These are phyloP conservation scores for Himalopsyche tibetana DNA, from an alignment of 2,888 invertebrate genomes.

Conservation along the genomic window DNA sequence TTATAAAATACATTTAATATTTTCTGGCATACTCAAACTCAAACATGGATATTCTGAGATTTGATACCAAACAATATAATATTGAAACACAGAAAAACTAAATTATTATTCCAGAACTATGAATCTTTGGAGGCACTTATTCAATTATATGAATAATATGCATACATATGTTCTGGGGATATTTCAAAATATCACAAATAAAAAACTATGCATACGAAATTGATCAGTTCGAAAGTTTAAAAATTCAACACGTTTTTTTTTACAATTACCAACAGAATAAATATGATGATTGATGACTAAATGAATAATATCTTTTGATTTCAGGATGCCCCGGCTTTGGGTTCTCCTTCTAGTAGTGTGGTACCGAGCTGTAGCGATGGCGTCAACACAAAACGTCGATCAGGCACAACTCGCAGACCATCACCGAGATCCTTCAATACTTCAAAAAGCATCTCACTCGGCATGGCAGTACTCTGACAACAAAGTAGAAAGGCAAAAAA, in stretches of 20 bases:
- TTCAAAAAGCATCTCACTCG: not conserved
- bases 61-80: too few relatives aligned
- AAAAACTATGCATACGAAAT: too few relatives aligned
- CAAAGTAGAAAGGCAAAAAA: not conserved
- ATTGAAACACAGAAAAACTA: too few relatives aligned
- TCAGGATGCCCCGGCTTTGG: conserved; percentile 63
- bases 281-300: not conserved
- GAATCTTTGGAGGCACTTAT: too few relatives aligned
- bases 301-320: conserved; percentile 38
- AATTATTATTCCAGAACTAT: too few relatives aligned
- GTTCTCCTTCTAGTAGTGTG: conserved; percentile 59
- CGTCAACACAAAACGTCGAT: conserved; percentile 20
- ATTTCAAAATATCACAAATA: too few relatives aligned
- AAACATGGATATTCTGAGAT: too few relatives aligned
- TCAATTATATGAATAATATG: too few relatives aligned
- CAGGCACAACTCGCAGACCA: conserved; percentile 2
- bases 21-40: too few relatives aligned
- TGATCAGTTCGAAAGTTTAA: too few relatives aligned
- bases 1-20: too few relatives aligned
- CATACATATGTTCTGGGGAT: too few relatives aligned
- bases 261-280: not conserved
- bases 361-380: conserved; percentile 58
- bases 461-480: not conserved
- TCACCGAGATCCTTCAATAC: not conserved
- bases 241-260: not conserved